phyloP scores from a whole-genome alignment of 2,888 invertebrate species.

The Blomia tropicalis region DNA sequence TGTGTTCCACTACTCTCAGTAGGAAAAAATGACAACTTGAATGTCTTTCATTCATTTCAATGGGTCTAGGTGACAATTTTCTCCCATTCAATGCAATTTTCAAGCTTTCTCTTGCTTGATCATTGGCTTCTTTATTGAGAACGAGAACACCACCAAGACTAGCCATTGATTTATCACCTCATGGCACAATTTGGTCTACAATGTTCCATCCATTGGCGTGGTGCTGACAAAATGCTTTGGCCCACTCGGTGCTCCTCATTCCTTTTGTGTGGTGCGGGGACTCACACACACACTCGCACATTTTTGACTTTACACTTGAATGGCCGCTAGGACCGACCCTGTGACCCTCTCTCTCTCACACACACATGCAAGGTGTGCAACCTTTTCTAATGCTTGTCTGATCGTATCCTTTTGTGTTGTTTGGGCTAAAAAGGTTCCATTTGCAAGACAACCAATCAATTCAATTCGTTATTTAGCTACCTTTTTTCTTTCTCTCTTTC shows the following conservation, averaged over 20 bases:
- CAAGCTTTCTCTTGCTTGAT: background rate
- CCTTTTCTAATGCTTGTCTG: too few species aligned
- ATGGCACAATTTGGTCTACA: background rate
- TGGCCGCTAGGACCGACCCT: too few species aligned
- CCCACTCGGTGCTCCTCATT: too few species aligned
- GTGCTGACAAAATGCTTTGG: constrained; percentile 11
- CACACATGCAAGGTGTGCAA: too few species aligned
- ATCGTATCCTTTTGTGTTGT: too few species aligned
- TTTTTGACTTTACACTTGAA: constrained; percentile 8
- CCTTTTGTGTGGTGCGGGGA: too few species aligned
- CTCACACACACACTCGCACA: background rate
- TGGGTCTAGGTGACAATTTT: background rate
- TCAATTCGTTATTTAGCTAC: constrained; percentile 10
- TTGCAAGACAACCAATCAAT: background rate
- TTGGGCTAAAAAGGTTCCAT: too few species aligned
- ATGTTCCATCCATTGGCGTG: background rate
- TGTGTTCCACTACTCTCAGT: too few species aligned
- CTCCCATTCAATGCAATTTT: background rate
- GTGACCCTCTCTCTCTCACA: too few species aligned
- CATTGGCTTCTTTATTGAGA: too few species aligned
- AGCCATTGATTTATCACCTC: constrained; percentile 7
- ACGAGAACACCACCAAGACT: too few species aligned
- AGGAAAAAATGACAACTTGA: background rate
- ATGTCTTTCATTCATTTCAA: background rate
- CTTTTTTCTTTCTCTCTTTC: background rate